Percentiles rank a stretch among this genome's conserved stretches.
These are phyloP conservation scores for Margarornis squamiger DNA, from an alignment of 2,797 vertebrate genomes.

Conservation along the genomic window DNA sequence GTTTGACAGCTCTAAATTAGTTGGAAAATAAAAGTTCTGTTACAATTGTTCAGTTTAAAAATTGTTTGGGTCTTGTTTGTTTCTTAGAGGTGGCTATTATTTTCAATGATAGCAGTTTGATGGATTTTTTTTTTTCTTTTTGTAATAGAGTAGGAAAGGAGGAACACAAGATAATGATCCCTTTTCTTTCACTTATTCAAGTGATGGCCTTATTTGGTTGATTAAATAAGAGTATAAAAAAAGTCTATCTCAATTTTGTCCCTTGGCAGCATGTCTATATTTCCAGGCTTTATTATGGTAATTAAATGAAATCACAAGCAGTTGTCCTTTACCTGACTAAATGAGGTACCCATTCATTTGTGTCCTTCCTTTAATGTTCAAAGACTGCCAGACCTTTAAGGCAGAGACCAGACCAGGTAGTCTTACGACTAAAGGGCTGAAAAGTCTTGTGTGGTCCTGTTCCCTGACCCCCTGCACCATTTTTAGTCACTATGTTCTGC, in stretches of 20 bases:
- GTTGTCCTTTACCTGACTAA: not conserved
- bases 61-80: not conserved
- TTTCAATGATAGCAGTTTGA: not conserved
- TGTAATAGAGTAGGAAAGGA: not conserved
- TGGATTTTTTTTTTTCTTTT: not conserved
- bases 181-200: not conserved
- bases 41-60: not conserved
- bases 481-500: not conserved
- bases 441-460: not conserved
- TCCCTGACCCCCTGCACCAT: not conserved
- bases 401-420: not conserved
- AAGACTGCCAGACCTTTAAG: not conserved
- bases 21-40: not conserved
- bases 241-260: not conserved
- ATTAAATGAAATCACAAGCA: not conserved
- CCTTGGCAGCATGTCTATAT: fast-evolving
- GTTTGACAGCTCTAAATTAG: not conserved
- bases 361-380: not conserved
- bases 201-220: not conserved
- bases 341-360: not conserved
- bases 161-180: not conserved
- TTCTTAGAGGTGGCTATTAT: not conserved
- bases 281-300: not conserved
- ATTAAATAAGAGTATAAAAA: not conserved
- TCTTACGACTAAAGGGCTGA: not conserved